Base-by-base conservation (phyloP, 2,797 vertebrate species). In the Acipenser oxyrinchus region DNA sequence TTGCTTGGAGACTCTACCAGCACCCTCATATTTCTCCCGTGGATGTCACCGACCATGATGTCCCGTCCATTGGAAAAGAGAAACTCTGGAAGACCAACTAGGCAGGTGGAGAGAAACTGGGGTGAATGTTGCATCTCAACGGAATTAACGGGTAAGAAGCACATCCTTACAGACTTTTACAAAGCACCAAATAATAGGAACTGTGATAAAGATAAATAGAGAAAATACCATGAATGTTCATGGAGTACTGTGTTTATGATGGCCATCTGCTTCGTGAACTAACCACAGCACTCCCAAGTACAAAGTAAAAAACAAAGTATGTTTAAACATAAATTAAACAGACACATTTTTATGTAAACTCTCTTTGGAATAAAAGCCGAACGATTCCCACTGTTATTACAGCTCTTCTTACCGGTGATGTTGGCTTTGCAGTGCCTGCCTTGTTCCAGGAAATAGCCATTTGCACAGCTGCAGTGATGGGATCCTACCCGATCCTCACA, bases 401-500 rank as follows among this genome's bases (percentile, higher is more conserved):
- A 62, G 37, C 37, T 37, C 37, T 37, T 37, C 37, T 37, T 79
- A 87, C 88, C 83, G 79, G 87, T 84, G 13, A 81, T 66, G 49
- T 87, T 86, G 70, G 83, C 87, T 78, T 78, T 87, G 76, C 88
- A 89, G 60, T 82, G 37, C 60, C 84, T 81, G 62, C 84, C 86
- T 51, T 83, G 83, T 68, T 89, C 84, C 75, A 89, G 67, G 73
- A 87, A 74, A 68, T 87, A 90, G 6, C 86, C 86, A 59, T 83
- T 52, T 57, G 77, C 79, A 68, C 88, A 90, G 75, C 82, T 86
- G 50, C 87, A 90, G 52, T 72, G 85, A 72, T 90, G 87, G 4
- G 82, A 84, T 12, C 85, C 85, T 8, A 82, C 79, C 12, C 85
- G 83, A 70, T 89, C 83, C 66, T 89, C 88, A 76, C 88, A 90